A percentile compares a stretch with the other conserved stretches of the same genome.
Conservation (phyloP, 2,113 vertebrate species). For the Vidua chalybeata region DNA sequence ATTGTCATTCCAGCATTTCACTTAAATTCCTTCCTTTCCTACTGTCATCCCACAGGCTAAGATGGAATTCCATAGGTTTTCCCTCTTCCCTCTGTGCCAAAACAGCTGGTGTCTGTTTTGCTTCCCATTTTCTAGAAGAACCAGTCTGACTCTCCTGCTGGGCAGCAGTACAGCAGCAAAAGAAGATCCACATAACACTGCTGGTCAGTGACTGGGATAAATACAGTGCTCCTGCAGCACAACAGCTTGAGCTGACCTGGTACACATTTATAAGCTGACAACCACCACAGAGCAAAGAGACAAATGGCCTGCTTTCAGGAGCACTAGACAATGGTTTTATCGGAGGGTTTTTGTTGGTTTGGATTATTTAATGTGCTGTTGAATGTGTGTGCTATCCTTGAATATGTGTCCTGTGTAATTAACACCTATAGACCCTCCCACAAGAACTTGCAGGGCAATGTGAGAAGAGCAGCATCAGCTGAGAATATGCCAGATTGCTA, state of each 20-base stretch:
- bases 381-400: background rate
- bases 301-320: background rate
- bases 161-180: background rate
- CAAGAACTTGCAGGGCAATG: background rate
- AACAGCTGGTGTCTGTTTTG: background rate
- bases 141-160: background rate
- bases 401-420: background rate
- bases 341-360: background rate
- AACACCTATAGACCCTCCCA: background rate
- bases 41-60: background rate
- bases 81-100: background rate
- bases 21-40: background rate
- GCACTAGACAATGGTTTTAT: background rate
- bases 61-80: background rate
- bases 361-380: rapidly evolving
- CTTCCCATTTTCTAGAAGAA: background rate
- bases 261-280: background rate
- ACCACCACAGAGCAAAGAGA: background rate
- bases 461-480: background rate
- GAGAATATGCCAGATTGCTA: background rate
- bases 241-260: background rate
- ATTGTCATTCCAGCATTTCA: background rate
- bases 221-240: background rate
- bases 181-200: background rate
- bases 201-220: background rate